Base-by-base conservation (phyloP, 2,888 invertebrate species). In the Coleophora deauratella region DNA sequence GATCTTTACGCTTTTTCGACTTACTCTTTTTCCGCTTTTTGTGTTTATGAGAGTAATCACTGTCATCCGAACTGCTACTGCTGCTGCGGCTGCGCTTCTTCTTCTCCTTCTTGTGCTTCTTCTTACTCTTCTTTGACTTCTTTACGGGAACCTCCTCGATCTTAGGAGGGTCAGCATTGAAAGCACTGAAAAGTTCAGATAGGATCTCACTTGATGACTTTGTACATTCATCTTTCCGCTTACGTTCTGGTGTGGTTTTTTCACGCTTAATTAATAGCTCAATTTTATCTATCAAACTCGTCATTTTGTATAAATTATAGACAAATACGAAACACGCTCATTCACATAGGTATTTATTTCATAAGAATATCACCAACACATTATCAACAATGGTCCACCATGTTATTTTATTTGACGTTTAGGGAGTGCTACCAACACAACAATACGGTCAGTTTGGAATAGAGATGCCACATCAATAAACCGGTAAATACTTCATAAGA, bases 181-280 rank as follows among this genome's bases (percentile, higher is more conserved):
- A 93, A 15, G 90, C 91, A 57, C 92, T 87, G 60, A 95, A 95
- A 1, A 95, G 78, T 72, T 95, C 95, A 0, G 94, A 91, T 13
- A 95, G 84, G 57, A 95, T 94, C 74, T 95, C 94, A 64, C 88
- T 90, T 0, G 93, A 93, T 7, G 92, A 90, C 66, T 93, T 93
- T 30, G 82, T 66, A 9, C 72, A 65, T 43, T 82, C 84, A 51
- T 75, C 76, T 59, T 80, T 81, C 45, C 60, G 62, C 50, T 74
- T 75, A 32, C 72, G 69, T 28, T 84, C 84, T 7, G 85, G 85
- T 30, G 84, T 78, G 1, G 78, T 74, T 47, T 79, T 81, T 50
- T 85, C 85, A 46, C 79, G 64, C 57, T 85, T 85, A 9, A 85
- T 85, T 44, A 85, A 54, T 49, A 72, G 59, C 51, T 79, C 84